Base-by-base conservation (phyloP, 1,140 invertebrate species). In the Paralvinella palmiformis region DNA sequence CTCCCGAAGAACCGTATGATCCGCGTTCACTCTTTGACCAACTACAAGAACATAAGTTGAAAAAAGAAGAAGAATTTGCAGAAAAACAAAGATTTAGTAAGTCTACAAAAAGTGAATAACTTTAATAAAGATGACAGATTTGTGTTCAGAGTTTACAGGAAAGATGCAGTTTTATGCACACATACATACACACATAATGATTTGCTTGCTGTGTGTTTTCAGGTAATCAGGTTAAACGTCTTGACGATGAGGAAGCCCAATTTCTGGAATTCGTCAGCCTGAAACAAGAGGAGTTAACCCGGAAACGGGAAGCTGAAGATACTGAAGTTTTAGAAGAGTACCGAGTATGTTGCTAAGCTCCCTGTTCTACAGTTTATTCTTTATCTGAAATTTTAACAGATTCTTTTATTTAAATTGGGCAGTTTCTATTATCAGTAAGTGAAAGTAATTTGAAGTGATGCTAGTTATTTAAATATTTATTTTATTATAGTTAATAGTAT, bases 211-310 rank as follows among this genome's bases (percentile, higher is more conserved):
- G 10, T 41, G 10, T 41, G n/a, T 13, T 41, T 57, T 20, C 68
- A 81, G 92, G 95, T 81, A 94, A 96, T 82, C 89, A 95, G 84
- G 94, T 97, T 64, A 89, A 91, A 80, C 92, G 92, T 7, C 81
- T 97, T 2, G 93, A 96, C 79, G 91, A 94, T 76, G 94, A 97
- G 81, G 94, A 97, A 84, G 88, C 94, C 0, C 88, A 92, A 68
- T 97, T 96, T 80, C 80, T 97, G 7, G 91, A 96, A 72, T 83
- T 91, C 52, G 90, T 96, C 17, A 70, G 7, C 91, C 94, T 79
- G 84, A 87, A 66, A 88, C 87, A 74, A 50, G 50, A 70, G 32
- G 67, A 75, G 59, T 67, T 76, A 15, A 70, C 74, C 35, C 68
- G 65, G 48, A 68, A 72, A 36, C 66, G 73, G 22, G 65, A 71